Evolutionary conservation across 2,888 invertebrate species (phyloP).

Genomic region (Nomada fabriciana): DNA sequence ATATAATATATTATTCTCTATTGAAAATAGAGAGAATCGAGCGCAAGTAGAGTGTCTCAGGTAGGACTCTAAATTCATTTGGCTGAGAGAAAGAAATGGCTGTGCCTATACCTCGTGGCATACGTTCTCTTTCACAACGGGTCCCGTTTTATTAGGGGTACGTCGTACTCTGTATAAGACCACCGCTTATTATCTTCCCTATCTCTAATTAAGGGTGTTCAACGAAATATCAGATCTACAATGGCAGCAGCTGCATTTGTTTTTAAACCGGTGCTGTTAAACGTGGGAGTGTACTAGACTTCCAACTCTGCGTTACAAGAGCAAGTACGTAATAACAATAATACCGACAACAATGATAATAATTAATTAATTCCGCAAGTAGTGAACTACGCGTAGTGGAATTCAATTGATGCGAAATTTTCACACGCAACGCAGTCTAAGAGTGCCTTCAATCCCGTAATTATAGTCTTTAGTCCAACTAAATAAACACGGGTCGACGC

Average conservation of each 20-base stretch:
- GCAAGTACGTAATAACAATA: not conserved
- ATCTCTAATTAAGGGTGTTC: conserved; percentile 10
- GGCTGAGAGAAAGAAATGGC: conserved; percentile 53
- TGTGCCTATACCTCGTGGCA: conserved; percentile 56
- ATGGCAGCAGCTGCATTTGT: conserved; percentile 54
- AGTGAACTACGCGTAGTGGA: too few relatives aligned
- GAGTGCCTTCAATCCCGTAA: conserved; percentile 48
- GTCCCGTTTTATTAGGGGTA: too few relatives aligned
- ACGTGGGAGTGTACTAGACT: conserved; percentile 28
- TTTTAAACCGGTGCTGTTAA: conserved; percentile 39
- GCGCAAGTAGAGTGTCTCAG: too few relatives aligned
- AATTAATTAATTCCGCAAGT: not conserved
- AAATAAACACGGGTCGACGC: conserved; percentile 10
- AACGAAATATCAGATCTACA: conserved; percentile 11
- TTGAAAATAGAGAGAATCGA: conserved; percentile 13
- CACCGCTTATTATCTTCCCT: conserved; percentile 4
- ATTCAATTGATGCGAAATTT: not conserved
- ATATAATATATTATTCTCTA: not conserved
- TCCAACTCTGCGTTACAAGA: conserved; percentile 36
- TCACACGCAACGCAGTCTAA: conserved; percentile 39
- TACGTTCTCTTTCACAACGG: conserved; percentile 26
- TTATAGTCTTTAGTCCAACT: conserved; percentile 15
- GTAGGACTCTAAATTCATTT: conserved; percentile 1
- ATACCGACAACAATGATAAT: not conserved
- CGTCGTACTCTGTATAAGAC: not conserved